Percentiles rank a stretch among this genome's conserved stretches.
These are phyloP conservation scores for Byasa hedistus DNA, from an alignment of 2,888 invertebrate species.

Conservation along the genomic window DNA sequence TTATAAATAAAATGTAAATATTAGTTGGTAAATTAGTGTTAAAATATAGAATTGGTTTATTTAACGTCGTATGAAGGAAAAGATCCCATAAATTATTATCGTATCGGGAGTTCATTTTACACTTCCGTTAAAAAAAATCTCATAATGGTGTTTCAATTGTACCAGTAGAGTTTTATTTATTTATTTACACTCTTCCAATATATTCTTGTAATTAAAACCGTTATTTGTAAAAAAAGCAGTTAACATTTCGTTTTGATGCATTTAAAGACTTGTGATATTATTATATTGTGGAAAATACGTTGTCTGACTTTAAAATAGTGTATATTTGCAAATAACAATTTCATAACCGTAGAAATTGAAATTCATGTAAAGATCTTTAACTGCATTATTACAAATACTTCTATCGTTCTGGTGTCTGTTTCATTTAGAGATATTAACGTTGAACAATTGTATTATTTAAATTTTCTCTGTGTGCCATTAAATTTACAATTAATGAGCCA, in stretches of 20 bases:
- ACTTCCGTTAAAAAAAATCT: slow-evolving; percentile 76
- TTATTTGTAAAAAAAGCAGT: slow-evolving; percentile 51
- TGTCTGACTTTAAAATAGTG: slow-evolving; percentile 78
- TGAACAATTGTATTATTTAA: slow-evolving; percentile 39
- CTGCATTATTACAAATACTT: slow-evolving; percentile 35
- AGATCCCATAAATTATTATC: slow-evolving; percentile 79
- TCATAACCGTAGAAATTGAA: slow-evolving; percentile 51
- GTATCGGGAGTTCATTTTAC: slow-evolving; percentile 73
- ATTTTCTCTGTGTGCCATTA: slow-evolving; percentile 59
- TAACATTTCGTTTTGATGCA: slow-evolving; percentile 72
- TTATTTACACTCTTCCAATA: slow-evolving; percentile 64
- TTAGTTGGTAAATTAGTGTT: slow-evolving; percentile 77
- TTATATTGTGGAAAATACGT: slow-evolving; percentile 75
- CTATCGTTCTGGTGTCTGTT: slow-evolving; percentile 32
- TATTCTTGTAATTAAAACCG: slow-evolving; percentile 46
- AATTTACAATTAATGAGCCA: slow-evolving; percentile 48
- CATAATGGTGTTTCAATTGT: slow-evolving; percentile 78
- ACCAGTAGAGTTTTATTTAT: slow-evolving; percentile 77
- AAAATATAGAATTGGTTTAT: slow-evolving; percentile 80
- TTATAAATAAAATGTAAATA: slow-evolving; percentile 80
- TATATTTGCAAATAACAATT: slow-evolving; percentile 62
- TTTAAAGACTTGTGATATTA: slow-evolving; percentile 80
- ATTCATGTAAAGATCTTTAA: slow-evolving; percentile 47
- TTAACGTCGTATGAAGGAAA: slow-evolving; percentile 77
- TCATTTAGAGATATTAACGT: slow-evolving; percentile 44